Evolutionary conservation across 2,797 vertebrate species (phyloP), one percentile per base, ranked within the genome.

Genomic region (Borostomias antarcticus): DNA sequence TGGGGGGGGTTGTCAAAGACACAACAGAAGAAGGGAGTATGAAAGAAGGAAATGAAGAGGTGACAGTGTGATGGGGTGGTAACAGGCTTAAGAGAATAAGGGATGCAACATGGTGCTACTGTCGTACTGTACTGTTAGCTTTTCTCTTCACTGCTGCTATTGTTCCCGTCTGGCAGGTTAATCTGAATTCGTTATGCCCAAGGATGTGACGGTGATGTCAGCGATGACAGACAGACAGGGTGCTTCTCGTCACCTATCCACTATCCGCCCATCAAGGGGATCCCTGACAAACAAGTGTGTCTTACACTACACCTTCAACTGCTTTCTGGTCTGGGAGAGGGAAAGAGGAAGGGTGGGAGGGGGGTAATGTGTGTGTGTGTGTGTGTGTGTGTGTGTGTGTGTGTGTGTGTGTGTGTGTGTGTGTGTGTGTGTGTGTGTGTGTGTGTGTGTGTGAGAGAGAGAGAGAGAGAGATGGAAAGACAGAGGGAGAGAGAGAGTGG

Each of bases 281-380:
- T 75, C 64, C 37, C 60, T 67, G 69, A 69, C 62, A 69, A 68
- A 68, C 43, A 71, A 71, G 61, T 29, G 5, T 4, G 56, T 62
- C 64, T 52, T 70, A 57, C 53, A 43, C n/a, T n/a, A n/a, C n/a
- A n/a, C n/a, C n/a, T n/a, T n/a, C n/a, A n/a, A 28, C 21, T 21
- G n/a, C 60, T 47, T 51, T 33, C 45, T 30, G 10, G 43, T 62
- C 11, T 37, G 21, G 25, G 33, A 40, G 57, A 37, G n/a, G n/a
- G n/a, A n/a, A n/a, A 25, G 32, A 19, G 47, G 3, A n/a, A 15
- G 32, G 29, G 29, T n/a, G 28, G n/a, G 54, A 32, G 28, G 8
- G 54, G 15, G 54, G 23, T 7, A 25, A 23, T n/a, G n/a, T n/a
- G n/a, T n/a, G n/a, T n/a, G n/a, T n/a, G n/a, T n/a, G n/a, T n/a